phyloP scores from a whole-genome alignment of 2,113 vertebrate genomes.

The Thalassarche chlororhynchos region DNA sequence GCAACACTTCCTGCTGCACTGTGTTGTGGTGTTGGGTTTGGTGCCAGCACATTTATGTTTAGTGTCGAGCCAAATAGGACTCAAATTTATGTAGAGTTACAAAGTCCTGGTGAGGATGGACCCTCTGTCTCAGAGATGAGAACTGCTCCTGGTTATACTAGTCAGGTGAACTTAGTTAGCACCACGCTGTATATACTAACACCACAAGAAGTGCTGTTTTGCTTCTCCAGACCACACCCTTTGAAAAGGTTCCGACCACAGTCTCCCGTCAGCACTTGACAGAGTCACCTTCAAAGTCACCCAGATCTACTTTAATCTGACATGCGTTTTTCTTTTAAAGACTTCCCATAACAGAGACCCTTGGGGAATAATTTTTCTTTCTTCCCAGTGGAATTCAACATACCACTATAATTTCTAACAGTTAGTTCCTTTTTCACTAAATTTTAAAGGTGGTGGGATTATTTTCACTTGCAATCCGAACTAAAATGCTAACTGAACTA shows the following conservation, averaged over 20 bases:
- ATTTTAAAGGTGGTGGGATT: not conserved
- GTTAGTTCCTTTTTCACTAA: not conserved
- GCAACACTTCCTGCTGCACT: not conserved
- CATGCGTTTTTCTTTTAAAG: not conserved
- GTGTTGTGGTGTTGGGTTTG: not conserved
- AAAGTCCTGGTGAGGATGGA: not conserved
- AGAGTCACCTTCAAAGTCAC: not conserved
- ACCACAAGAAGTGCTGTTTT: not conserved
- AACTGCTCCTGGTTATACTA: not conserved
- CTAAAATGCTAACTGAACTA: not conserved
- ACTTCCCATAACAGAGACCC: not conserved
- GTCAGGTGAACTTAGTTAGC: not conserved
- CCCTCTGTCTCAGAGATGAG: fast-evolving
- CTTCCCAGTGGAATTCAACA: not conserved
- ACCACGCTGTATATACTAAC: not conserved
- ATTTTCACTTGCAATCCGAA: not conserved
- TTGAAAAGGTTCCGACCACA: not conserved
- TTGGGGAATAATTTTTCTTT: not conserved
- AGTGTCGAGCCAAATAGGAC: not conserved
- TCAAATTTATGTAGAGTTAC: not conserved
- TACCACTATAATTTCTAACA: not conserved
- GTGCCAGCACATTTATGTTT: not conserved
- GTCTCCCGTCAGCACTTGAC: not conserved
- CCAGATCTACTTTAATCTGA: not conserved
- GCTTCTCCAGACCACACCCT: not conserved